These are phyloP conservation scores for Tachina lurida DNA, from an alignment of 2,888 invertebrate genomes.

Conservation along the genomic window DNA sequence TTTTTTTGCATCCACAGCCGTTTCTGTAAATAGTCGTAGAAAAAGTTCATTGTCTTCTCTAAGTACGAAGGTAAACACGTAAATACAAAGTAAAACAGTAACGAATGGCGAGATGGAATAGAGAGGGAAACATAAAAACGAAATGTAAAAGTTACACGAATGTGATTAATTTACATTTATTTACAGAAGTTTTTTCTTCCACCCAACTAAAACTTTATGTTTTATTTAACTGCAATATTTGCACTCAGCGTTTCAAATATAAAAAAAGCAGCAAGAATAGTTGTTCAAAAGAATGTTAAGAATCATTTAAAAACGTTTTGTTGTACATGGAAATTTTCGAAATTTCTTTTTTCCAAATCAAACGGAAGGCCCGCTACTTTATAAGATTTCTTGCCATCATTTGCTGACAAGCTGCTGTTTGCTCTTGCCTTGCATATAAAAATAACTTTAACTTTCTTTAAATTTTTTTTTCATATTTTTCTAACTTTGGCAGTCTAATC, in stretches of 20 bases:
- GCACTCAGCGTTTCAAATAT: not conserved
- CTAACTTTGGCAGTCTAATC: not conserved
- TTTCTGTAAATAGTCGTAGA: slow-evolving; percentile 33
- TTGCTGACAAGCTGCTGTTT: not conserved
- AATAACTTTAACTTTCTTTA: not conserved
- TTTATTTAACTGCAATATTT: slow-evolving; percentile 34
- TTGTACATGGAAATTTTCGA: not conserved
- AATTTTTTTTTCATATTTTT: not conserved
- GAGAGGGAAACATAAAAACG: not conserved
- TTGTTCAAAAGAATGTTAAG: not conserved
- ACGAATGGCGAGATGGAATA: slow-evolving; percentile 19
- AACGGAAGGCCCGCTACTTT: not conserved
- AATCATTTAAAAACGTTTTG: slow-evolving; percentile 6
- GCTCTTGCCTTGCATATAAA: slow-evolving; percentile 3
- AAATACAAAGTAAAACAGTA: slow-evolving; percentile 57
- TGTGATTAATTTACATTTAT: slow-evolving; percentile 61
- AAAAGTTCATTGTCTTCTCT: slow-evolving; percentile 67
- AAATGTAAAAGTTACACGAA: slow-evolving; percentile 10
- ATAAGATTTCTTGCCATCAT: not conserved
- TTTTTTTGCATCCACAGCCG: slow-evolving; percentile 1
- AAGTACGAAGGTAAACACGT: slow-evolving; percentile 56
- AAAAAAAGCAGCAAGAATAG: not conserved
- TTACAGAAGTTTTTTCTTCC: slow-evolving; percentile 20
- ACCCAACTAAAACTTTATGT: slow-evolving; percentile 30
- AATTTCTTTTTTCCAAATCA: not conserved